A percentile compares a stretch with the other conserved stretches of the same genome.
phyloP scores from a whole-genome alignment of 2,888 invertebrate genomes.

The Drosophila quinaria region DNA sequence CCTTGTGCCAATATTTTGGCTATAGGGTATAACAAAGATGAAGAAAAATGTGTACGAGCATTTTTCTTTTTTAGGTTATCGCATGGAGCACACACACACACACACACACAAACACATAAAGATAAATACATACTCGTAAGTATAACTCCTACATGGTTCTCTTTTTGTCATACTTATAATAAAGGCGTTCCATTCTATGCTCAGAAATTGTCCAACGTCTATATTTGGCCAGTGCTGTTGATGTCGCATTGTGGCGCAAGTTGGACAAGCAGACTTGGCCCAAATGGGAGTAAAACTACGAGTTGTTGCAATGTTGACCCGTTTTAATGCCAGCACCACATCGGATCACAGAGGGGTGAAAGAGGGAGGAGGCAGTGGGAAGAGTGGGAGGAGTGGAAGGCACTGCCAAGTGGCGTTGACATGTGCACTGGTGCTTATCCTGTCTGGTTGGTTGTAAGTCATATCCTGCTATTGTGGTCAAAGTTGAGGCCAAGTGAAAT shows the following conservation, averaged over 20 bases:
- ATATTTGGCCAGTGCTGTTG: constrained; percentile 63
- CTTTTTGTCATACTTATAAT: constrained; percentile 72
- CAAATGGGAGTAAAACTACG: constrained; percentile 66
- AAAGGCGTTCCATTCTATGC: constrained; percentile 72
- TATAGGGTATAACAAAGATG: constrained; percentile 33
- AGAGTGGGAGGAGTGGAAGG: not conserved
- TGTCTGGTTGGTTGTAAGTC: constrained; percentile 54
- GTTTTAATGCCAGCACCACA: constrained; percentile 46
- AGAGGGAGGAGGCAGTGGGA: constrained; percentile 1
- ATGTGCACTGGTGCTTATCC: constrained; percentile 72
- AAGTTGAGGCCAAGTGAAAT: constrained; percentile 61
- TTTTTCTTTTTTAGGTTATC: constrained; percentile 74
- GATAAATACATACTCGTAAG: constrained; percentile 16
- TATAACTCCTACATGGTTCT: constrained; percentile 71
- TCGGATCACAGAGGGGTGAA: constrained; percentile 27
- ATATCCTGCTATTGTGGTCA: constrained; percentile 66
- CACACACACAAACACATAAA: not conserved
- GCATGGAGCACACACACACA: constrained; percentile 44
- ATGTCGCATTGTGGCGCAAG: constrained; percentile 42
- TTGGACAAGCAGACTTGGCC: constrained; percentile 54
- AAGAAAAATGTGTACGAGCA: constrained; percentile 65
- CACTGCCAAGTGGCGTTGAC: constrained; percentile 63
- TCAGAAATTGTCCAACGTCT: constrained; percentile 73
- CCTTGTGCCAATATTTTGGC: not conserved
- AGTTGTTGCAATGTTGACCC: constrained; percentile 72